Percentiles rank a stretch among this genome's conserved stretches.
Evolutionary conservation across 1,140 invertebrate genomes (phyloP).

Genomic region (Schlechtendalia chinensis): DNA sequence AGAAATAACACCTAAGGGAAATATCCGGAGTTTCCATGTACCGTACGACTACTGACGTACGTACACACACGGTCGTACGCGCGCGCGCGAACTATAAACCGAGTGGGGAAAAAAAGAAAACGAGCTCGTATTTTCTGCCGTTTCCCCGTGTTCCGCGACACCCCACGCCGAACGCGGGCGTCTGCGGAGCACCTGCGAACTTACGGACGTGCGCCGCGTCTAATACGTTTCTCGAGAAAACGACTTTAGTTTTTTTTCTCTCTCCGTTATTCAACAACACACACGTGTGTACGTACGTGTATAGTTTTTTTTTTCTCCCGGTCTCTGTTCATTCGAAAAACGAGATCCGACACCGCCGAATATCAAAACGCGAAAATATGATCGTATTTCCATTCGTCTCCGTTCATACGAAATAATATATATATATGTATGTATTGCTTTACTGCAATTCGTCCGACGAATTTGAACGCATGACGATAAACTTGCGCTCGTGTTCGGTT

Average conservation of each 20-base stretch:
- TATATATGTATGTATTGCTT: too few species aligned
- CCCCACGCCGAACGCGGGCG: background rate
- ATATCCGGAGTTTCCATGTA: slow-evolving; percentile 26
- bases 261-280: too few species aligned
- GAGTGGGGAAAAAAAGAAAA: slow-evolving; percentile 42
- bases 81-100: background rate
- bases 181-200: slow-evolving; percentile 5
- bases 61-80: background rate
- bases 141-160: background rate
- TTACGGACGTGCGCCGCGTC: background rate
- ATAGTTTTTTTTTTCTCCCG: background rate
- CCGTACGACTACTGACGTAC: too few species aligned
- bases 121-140: slow-evolving; percentile 25
- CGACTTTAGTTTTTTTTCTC: slow-evolving; percentile 2
- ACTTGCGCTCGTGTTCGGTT: too few species aligned
- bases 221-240: slow-evolving; percentile 29
- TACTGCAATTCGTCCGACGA: too few species aligned
- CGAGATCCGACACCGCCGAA: background rate
- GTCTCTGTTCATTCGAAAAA: background rate
- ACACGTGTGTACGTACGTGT: background rate
- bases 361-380: background rate
- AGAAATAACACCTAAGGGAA: slow-evolving; percentile 48
- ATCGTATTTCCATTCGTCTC: background rate
- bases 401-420: too few species aligned
- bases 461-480: too few species aligned